These are phyloP conservation scores for Leucophenga maculata DNA, from an alignment of 2,888 invertebrate genomes.

Conservation along the genomic window DNA sequence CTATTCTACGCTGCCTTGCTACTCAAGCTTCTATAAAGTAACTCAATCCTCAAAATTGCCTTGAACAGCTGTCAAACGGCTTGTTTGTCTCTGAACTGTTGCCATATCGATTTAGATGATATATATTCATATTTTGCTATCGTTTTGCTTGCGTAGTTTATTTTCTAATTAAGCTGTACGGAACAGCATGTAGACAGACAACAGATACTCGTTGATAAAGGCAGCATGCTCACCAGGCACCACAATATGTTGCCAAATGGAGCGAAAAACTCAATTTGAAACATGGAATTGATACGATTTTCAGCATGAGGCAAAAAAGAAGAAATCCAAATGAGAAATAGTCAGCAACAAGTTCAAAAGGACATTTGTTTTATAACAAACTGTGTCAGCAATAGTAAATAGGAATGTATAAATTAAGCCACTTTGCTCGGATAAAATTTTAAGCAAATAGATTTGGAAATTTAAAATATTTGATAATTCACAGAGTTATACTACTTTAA, in stretches of 20 bases:
- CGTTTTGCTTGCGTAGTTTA: background rate
- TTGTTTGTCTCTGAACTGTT: constrained; percentile 21
- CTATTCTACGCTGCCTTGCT: no score
- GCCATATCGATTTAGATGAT: background rate
- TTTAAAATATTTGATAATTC: no score
- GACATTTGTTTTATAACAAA: no score
- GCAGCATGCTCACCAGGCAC: background rate
- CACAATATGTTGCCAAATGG: constrained; percentile 12
- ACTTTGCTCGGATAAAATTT: no score
- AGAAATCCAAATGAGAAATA: background rate
- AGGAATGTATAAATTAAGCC: no score
- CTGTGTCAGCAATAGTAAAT: no score
- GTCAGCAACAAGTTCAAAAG: background rate
- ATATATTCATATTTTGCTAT: constrained; percentile 8
- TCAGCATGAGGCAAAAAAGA: no score
- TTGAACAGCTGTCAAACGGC: background rate
- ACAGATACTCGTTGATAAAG: background rate
- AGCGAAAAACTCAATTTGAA: background rate
- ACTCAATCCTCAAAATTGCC: no score
- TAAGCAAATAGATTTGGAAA: no score
- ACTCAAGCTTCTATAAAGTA: no score
- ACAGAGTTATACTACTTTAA: no score
- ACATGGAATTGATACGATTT: background rate
- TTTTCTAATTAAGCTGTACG: constrained; percentile 10
- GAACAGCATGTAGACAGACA: background rate